Evolutionary conservation across 2,797 vertebrate species (phyloP).

Genomic region (Sandelia bainsii): DNA sequence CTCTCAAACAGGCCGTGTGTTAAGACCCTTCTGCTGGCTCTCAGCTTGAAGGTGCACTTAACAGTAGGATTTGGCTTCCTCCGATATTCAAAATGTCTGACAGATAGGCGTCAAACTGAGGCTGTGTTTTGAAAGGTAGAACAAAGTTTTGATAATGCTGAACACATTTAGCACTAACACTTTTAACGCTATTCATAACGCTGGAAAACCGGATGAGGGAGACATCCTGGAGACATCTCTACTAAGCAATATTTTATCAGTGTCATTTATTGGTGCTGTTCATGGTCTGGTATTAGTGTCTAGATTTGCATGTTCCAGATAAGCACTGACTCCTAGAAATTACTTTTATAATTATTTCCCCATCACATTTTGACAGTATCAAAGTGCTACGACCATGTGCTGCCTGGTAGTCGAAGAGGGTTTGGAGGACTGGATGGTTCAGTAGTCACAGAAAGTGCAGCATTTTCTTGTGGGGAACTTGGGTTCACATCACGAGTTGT

Average conservation of each 20-base stretch:
- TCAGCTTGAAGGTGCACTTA: slow-evolving; percentile 64
- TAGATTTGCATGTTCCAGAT: slow-evolving; percentile 5
- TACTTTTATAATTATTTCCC: background rate
- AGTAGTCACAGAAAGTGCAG: background rate
- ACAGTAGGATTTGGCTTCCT: slow-evolving; percentile 48
- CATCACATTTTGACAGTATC: background rate
- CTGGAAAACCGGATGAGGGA: slow-evolving; percentile 30
- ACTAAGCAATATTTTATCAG: background rate
- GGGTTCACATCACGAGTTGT: background rate
- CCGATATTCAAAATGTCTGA: slow-evolving; percentile 55
- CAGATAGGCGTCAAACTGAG: slow-evolving; percentile 25
- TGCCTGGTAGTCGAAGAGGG: background rate
- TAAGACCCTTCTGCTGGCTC: slow-evolving; percentile 52
- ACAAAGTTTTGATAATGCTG: background rate
- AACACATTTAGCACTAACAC: no score
- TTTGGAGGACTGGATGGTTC: background rate
- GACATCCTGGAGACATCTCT: slow-evolving; percentile 21
- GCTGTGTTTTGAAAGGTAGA: slow-evolving; percentile 45
- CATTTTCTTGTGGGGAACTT: background rate
- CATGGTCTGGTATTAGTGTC: background rate
- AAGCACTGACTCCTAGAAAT: background rate
- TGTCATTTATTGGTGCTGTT: slow-evolving; percentile 4
- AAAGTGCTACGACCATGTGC: background rate
- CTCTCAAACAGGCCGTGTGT: slow-evolving; percentile 40
- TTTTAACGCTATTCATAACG: slow-evolving; percentile 13